phyloP scores from a whole-genome alignment of 2,113 vertebrate species.

The Urocynchramus pylzowi region DNA sequence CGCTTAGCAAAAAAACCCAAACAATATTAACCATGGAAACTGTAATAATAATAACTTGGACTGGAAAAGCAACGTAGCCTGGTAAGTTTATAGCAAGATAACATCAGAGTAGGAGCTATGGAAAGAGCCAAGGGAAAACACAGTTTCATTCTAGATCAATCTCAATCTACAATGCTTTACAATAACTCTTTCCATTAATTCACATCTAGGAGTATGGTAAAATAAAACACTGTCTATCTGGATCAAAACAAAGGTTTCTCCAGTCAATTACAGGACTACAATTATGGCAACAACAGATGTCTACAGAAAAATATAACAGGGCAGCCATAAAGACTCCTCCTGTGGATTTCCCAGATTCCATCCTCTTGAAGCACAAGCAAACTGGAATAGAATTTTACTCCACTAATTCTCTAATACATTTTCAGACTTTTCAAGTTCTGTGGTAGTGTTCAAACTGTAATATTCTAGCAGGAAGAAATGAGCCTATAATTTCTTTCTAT shows the following conservation, averaged over 20 bases:
- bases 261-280: not conserved
- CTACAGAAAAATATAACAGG: not conserved
- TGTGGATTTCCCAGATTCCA: not conserved
- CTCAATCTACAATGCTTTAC: not conserved
- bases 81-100: conserved; percentile 7
- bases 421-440: not conserved
- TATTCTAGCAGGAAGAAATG: not conserved
- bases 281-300: not conserved
- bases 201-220: not conserved
- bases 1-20: not conserved
- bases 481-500: not conserved
- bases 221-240: not conserved
- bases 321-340: not conserved
- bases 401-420: not conserved
- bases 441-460: not conserved
- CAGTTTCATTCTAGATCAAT: conserved; percentile 15
- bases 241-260: not conserved
- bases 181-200: conserved; percentile 1
- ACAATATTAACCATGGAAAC: conserved; percentile 22
- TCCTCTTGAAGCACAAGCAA: not conserved
- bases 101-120: not conserved
- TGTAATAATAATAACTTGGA: conserved; percentile 9
- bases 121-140: conserved; percentile 16
- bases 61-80: not conserved
- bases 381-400: not conserved